Evolutionary conservation across 2,888 invertebrate genomes (phyloP).

Genomic region (Seira sanloemensis): DNA sequence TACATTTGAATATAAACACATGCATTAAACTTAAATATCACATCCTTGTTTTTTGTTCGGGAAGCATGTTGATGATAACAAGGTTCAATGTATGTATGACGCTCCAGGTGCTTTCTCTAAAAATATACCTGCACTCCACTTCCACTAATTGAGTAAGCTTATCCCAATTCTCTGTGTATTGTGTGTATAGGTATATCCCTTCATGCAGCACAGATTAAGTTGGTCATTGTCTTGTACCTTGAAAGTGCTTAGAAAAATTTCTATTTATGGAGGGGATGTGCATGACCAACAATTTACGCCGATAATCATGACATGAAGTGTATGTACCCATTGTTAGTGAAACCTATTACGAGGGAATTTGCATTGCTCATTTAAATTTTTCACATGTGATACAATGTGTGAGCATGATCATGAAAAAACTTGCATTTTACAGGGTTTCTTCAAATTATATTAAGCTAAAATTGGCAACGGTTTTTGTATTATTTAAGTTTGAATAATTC

Average conservation of each 20-base stretch:
- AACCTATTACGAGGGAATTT: neutral
- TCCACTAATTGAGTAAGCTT: slow-evolving; percentile 1
- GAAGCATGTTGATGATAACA: neutral
- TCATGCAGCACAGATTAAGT: neutral
- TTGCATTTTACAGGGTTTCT: neutral
- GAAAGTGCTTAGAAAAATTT: neutral
- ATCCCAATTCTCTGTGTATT: neutral
- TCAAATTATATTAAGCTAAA: neutral
- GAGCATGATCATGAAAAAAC: slow-evolving; percentile 1
- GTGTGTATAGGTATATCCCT: no score
- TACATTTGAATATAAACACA: no score
- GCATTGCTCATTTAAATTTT: neutral
- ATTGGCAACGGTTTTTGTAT: no score
- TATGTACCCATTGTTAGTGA: neutral
- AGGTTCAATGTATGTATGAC: neutral
- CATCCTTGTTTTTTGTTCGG: no score
- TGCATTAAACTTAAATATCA: no score
- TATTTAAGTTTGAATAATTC: no score
- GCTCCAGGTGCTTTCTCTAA: slow-evolving; percentile 13
- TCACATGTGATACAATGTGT: neutral
- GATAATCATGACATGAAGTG: slow-evolving; percentile 2
- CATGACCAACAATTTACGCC: neutral
- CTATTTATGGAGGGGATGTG: neutral
- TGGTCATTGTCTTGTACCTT: slow-evolving; percentile 1
- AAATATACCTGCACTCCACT: neutral